phyloP scores from a whole-genome alignment of 2,797 vertebrate species.

The Synaphobranchus kaupii region DNA sequence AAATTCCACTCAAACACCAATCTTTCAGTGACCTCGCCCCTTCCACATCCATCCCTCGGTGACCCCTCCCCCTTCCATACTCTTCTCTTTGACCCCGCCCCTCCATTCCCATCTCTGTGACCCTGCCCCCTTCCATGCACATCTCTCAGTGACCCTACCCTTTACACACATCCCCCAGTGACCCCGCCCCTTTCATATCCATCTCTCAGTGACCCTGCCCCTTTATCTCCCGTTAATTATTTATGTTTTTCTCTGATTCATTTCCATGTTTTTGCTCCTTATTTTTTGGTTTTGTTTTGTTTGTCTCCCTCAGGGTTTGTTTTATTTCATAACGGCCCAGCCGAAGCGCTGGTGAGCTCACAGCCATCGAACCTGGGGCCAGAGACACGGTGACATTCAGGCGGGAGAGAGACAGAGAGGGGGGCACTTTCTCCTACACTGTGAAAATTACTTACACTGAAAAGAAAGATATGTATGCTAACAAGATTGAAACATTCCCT shows the following conservation, averaged over 20 bases:
- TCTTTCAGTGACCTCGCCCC: too few relatives aligned
- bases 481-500: background rate
- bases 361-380: slow-evolving; percentile 59
- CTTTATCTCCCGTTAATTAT: slow-evolving; percentile 41
- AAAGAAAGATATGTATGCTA: slow-evolving; percentile 19
- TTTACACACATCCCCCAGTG: too few relatives aligned
- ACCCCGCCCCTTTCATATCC: background rate
- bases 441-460: background rate
- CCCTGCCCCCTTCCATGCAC: too few relatives aligned
- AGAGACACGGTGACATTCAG: slow-evolving; percentile 14
- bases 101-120: too few relatives aligned
- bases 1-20: too few relatives aligned
- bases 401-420: background rate
- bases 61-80: too few relatives aligned
- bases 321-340: slow-evolving; percentile 97
- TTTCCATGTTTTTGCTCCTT: slow-evolving; percentile 55
- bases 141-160: too few relatives aligned
- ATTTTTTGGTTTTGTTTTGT: slow-evolving; percentile 77
- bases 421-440: background rate
- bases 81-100: too few relatives aligned
- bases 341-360: slow-evolving; percentile 92
- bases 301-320: slow-evolving; percentile 97
- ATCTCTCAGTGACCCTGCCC: background rate
- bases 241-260: slow-evolving; percentile 56
- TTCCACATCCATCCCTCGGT: too few relatives aligned